phyloP scores from a whole-genome alignment of 2,888 invertebrate species.

The Pharmacophagus antenor region DNA sequence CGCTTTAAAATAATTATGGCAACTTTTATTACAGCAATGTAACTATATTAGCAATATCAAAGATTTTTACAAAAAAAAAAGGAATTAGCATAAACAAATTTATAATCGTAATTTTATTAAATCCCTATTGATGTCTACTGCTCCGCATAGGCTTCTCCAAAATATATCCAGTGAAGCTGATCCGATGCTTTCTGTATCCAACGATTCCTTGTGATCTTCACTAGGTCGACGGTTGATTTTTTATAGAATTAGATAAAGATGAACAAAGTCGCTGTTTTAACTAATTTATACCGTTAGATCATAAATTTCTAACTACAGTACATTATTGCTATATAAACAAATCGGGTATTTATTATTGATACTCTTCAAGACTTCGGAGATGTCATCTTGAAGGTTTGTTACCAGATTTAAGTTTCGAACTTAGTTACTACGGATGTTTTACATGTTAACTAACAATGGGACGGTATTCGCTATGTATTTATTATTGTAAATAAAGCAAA shows the following conservation, averaged over 20 bases:
- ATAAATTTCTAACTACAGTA: not conserved
- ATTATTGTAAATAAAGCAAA: constrained; percentile 32
- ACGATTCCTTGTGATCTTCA: too few relatives aligned
- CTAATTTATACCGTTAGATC: not conserved
- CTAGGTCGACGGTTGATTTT: too few relatives aligned
- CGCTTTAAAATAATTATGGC: too few relatives aligned
- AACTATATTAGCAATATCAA: too few relatives aligned
- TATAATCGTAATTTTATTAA: too few relatives aligned
- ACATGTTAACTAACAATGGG: constrained; percentile 25
- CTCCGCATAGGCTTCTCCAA: too few relatives aligned
- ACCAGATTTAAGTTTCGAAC: constrained; percentile 4
- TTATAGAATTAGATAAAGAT: not conserved
- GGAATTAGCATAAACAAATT: too few relatives aligned
- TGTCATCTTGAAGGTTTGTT: constrained; percentile 3
- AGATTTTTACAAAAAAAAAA: too few relatives aligned
- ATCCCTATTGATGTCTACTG: too few relatives aligned
- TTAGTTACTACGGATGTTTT: constrained; percentile 16
- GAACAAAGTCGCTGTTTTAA: not conserved
- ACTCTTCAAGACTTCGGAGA: not conserved
- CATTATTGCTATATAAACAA: not conserved
- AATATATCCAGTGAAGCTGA: too few relatives aligned
- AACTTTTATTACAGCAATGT: too few relatives aligned
- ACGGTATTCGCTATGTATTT: constrained; percentile 30
- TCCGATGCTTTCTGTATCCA: too few relatives aligned
- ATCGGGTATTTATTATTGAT: not conserved